Percentiles rank a stretch among this genome's conserved stretches.
Evolutionary conservation across 35 echinoderm and acorn worm species (phyloP).

Genomic region (Ophiothrix spiculata): DNA sequence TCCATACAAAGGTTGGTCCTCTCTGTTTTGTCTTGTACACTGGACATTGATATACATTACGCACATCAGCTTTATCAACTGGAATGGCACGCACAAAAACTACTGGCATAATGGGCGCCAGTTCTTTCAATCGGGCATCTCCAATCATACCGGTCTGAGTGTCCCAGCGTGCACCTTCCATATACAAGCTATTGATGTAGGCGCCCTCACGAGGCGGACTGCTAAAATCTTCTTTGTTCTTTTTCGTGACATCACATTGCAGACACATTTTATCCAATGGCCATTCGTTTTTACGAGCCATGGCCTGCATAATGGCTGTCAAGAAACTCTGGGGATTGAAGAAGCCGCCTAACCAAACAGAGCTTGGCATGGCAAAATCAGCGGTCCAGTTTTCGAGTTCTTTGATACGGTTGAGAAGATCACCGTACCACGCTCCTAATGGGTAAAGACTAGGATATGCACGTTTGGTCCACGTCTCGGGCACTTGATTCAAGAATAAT

Average conservation of each 20-base stretch:
- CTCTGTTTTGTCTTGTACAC: constrained; percentile 99
- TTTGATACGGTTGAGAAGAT: constrained; percentile 83
- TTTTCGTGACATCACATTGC: constrained; percentile 98
- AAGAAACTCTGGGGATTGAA: constrained; percentile 99
- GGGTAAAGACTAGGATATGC: constrained; percentile 90
- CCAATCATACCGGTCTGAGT: constrained; percentile 92
- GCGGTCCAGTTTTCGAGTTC: constrained; percentile 98
- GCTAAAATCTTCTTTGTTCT: constrained; percentile 99
- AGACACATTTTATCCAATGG: constrained; percentile 98
- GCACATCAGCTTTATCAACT: constrained; percentile 86
- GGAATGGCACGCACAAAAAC: constrained; percentile 94
- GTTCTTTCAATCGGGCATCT: constrained; percentile 89
- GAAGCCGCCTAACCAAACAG: constrained; percentile 95
- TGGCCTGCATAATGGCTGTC: constrained; percentile 99
- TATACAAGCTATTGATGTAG: constrained; percentile 87
- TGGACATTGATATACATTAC: constrained; percentile 98
- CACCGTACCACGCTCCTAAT: constrained; percentile 75
- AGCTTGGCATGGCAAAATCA: constrained; percentile 87
- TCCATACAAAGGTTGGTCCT: constrained; percentile 97
- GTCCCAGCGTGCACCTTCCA: constrained; percentile 98
- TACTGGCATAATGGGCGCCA: constrained; percentile 87
- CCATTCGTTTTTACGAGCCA: constrained; percentile 99
- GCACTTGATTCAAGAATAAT: constrained; percentile 88
- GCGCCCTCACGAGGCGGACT: constrained; percentile 86
- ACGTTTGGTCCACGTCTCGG: constrained; percentile 82